Percentiles rank a stretch among this genome's conserved stretches.
Conservation (phyloP, 2,113 vertebrate genomes). For the Kryptolebias marmoratus region DNA sequence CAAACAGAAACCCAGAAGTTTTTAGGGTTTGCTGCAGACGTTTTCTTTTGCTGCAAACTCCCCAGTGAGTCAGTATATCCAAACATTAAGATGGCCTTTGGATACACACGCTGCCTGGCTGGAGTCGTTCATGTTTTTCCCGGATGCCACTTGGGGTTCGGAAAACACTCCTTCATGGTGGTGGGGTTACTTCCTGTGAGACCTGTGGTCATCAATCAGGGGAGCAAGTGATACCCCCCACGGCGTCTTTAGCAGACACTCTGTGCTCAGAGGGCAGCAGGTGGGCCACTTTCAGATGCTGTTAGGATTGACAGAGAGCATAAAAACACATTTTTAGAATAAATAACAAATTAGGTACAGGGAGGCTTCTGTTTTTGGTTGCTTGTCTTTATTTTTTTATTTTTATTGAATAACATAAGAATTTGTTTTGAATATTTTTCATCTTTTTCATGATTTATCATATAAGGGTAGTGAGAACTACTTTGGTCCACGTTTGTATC, state of each 20-base stretch:
- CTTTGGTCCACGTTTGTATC: too few relatives aligned
- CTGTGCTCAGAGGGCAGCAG: constrained; percentile 62
- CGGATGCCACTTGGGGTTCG: constrained; percentile 80
- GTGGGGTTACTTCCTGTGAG: constrained; percentile 79
- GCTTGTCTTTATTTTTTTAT: background rate
- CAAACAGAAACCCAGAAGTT: too few relatives aligned
- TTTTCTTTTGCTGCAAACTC: constrained; percentile 50
- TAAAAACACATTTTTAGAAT: constrained; percentile 22
- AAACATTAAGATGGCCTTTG: constrained; percentile 75
- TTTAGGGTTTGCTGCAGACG: constrained; percentile 24
- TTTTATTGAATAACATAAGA: background rate
- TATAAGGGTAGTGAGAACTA: background rate
- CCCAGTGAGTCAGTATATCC: constrained; percentile 60
- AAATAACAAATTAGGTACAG: background rate
- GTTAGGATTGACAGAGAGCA: constrained; percentile 26
- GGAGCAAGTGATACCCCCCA: constrained; percentile 71
- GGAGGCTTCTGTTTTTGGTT: background rate
- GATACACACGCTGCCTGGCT: constrained; percentile 68
- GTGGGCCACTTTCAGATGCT: constrained; percentile 57
- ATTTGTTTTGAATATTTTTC: background rate
- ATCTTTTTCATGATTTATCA: background rate
- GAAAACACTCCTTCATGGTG: constrained; percentile 82
- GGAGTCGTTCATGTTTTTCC: constrained; percentile 75
- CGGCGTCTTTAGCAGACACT: constrained; percentile 50
- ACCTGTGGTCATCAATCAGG: constrained; percentile 80